phyloP scores from a whole-genome alignment of 2,113 vertebrate species.

The Spea bombifrons region DNA sequence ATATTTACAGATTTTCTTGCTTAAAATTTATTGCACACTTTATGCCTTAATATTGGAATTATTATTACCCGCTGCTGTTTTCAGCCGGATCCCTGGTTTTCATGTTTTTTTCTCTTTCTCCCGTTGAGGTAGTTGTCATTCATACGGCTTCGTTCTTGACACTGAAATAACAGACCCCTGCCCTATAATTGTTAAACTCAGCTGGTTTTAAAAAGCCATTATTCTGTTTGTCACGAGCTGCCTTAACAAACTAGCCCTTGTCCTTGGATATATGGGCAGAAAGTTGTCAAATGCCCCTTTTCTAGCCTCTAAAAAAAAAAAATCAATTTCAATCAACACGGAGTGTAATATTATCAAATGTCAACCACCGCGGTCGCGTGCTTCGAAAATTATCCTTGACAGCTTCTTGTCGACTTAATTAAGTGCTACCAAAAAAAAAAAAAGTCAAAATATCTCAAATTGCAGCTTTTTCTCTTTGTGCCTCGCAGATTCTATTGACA shows the following conservation, averaged over 20 bases:
- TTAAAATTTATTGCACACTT: too few relatives aligned
- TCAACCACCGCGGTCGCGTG: constrained; percentile 86
- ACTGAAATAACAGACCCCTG: constrained; percentile 58
- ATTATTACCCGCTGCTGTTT: too few relatives aligned
- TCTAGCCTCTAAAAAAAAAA: constrained; percentile 63
- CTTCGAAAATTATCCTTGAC: constrained; percentile 98
- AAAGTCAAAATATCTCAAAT: constrained; percentile 85
- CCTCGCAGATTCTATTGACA: constrained; percentile 90
- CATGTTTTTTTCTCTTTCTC: neutral
- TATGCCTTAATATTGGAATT: too few relatives aligned
- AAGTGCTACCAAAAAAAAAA: constrained; percentile 81
- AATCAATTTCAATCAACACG: constrained; percentile 99
- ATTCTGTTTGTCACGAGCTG: constrained; percentile 74
- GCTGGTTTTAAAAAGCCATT: constrained; percentile 69
- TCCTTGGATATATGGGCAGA: constrained; percentile 85
- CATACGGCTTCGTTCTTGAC: constrained; percentile 57
- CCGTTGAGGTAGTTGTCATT: constrained; percentile 54
- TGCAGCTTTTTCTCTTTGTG: constrained; percentile 78
- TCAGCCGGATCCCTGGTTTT: neutral
- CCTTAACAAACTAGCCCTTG: constrained; percentile 65
- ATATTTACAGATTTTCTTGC: too few relatives aligned
- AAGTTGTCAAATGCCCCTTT: constrained; percentile 77
- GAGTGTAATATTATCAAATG: constrained; percentile 99
- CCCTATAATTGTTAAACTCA: constrained; percentile 63
- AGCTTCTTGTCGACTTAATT: constrained; percentile 98